Conservation (phyloP, 2,888 invertebrate genomes). For the Dromius quadrimaculatus region DNA sequence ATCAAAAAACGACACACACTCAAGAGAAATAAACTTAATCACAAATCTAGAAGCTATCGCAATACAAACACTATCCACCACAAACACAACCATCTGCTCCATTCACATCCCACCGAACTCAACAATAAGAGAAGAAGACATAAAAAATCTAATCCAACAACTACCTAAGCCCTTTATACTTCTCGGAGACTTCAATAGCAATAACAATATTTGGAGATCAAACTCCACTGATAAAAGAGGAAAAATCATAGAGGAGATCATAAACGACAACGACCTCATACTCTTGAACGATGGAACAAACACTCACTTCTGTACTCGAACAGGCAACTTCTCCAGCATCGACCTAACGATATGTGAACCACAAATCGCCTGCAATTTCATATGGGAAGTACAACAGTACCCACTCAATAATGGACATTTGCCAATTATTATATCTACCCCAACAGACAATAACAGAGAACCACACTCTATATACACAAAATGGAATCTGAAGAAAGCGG, state of each 20-base stretch:
- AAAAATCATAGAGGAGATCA: not conserved
- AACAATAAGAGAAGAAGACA: not conserved
- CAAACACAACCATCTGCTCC: not conserved
- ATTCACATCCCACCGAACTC: not conserved
- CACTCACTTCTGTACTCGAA: conserved; percentile 1
- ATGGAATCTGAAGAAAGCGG: not conserved
- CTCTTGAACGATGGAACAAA: not conserved
- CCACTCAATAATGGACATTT: not conserved
- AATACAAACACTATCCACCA: not conserved
- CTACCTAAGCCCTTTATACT: not conserved
- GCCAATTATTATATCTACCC: not conserved
- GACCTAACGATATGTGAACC: not conserved
- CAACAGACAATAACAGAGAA: not conserved
- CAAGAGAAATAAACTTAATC: no score
- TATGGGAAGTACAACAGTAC: not conserved
- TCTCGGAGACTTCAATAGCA: not conserved
- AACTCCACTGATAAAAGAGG: not conserved
- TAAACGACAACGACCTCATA: not conserved
- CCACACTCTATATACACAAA: not conserved
- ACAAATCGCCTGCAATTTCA: not conserved
- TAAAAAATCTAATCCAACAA: not conserved
- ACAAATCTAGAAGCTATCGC: no score
- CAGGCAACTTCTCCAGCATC: not conserved
- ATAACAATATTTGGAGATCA: not conserved
- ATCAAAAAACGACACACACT: no score